Evolutionary conservation across 2,797 vertebrate genomes (phyloP).

Genomic region (Gallinago stenura): DNA sequence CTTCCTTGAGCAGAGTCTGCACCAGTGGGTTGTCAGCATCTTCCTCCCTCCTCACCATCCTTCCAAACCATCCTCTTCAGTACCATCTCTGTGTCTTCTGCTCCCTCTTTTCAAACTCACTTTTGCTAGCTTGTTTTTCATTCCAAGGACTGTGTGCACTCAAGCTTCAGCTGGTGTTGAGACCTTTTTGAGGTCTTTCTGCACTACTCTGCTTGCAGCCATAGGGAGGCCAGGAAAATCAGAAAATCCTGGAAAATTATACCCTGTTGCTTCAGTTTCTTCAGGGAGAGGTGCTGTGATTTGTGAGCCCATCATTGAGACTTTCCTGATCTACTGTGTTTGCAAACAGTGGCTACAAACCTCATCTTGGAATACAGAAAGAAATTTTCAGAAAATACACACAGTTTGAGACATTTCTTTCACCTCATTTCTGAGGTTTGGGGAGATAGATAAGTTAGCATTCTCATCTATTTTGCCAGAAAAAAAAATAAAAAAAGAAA

Average conservation of each 20-base stretch:
- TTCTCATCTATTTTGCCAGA: not conserved
- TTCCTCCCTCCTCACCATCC: not conserved
- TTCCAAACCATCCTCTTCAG: not conserved
- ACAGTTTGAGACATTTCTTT: not conserved
- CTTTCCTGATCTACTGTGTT: not conserved
- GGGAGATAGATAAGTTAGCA: not conserved
- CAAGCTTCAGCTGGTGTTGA: not conserved
- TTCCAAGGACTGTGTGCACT: not conserved
- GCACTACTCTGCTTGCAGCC: not conserved
- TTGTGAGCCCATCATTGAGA: not conserved
- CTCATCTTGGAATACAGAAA: not conserved
- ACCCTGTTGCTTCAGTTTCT: not conserved
- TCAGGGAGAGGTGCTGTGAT: not conserved
- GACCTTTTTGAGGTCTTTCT: not conserved
- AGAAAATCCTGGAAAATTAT: not conserved
- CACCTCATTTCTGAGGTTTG: not conserved
- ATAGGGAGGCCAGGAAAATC: not conserved
- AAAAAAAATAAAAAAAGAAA: not conserved
- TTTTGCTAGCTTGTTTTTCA: not conserved
- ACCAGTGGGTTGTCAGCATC: not conserved
- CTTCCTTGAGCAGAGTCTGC: not conserved
- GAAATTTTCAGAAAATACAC: not conserved
- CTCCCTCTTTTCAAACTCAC: not conserved
- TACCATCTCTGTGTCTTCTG: fast-evolving
- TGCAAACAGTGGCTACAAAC: not conserved